Percentiles rank a stretch among this genome's conserved stretches.
Conservation (phyloP, 1,140 invertebrate species). For the Zaprionus capensis region DNA sequence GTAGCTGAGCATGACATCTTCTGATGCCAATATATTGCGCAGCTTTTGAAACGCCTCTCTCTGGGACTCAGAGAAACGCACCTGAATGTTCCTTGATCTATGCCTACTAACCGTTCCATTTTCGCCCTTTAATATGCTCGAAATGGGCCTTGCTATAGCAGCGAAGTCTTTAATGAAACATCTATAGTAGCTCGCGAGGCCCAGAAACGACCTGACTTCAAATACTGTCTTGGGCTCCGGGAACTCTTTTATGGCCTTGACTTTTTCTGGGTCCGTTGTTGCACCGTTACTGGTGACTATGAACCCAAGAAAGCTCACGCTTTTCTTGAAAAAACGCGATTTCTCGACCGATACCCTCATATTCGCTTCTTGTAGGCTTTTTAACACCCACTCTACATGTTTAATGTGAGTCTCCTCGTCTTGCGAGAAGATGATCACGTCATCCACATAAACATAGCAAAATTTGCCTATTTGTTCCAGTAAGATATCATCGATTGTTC, state of each 20-base stretch:
- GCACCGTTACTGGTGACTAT: background rate
- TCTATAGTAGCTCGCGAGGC: background rate
- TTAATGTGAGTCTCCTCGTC: background rate
- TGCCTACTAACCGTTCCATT: constrained; percentile 32
- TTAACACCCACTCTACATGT: background rate
- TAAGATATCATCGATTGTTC: background rate
- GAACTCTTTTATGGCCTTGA: background rate
- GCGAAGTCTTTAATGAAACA: background rate
- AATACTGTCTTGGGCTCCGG: background rate
- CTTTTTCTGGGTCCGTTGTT: background rate
- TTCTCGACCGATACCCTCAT: background rate
- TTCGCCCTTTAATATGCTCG: background rate
- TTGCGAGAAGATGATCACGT: background rate
- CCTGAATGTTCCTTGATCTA: constrained; percentile 10
- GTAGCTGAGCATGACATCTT: background rate
- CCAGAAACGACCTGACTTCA: background rate
- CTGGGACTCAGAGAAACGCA: constrained; percentile 15
- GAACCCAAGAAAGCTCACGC: background rate
- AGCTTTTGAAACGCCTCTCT: constrained; percentile 61
- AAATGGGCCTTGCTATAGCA: background rate
- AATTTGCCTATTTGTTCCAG: background rate
- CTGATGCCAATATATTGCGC: background rate
- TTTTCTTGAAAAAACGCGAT: background rate
- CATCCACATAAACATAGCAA: background rate
- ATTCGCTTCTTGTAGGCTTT: background rate